These are phyloP conservation scores for Exephanes ischioxanthus DNA, from an alignment of 2,888 invertebrate species.

Conservation along the genomic window DNA sequence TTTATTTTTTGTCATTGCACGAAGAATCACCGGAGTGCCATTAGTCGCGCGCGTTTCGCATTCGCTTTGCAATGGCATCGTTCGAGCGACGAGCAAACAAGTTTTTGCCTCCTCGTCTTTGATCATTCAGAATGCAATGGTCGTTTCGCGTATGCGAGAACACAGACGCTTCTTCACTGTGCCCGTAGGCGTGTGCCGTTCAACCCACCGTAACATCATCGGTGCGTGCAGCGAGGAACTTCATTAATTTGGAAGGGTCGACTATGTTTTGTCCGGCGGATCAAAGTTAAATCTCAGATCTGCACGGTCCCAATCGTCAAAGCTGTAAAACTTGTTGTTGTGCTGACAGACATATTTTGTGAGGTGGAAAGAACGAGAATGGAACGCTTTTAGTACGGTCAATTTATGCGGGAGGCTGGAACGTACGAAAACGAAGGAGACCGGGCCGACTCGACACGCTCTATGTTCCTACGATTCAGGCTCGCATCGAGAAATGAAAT, in stretches of 20 bases:
- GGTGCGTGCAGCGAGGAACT: not conserved
- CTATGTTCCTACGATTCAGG: not conserved
- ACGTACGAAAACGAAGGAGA: not conserved
- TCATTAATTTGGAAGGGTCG: not conserved
- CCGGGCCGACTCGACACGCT: not conserved
- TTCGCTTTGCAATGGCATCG: slow-evolving; percentile 1
- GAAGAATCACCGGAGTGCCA: not conserved
- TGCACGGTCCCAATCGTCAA: not conserved
- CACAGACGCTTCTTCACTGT: not conserved
- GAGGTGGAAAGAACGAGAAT: not conserved
- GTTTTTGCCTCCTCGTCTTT: slow-evolving; percentile 13
- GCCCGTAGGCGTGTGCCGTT: not conserved
- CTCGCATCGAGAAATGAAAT: not conserved
- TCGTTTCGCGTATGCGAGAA: slow-evolving; percentile 3
- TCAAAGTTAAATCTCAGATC: not conserved
- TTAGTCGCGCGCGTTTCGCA: slow-evolving; percentile 14
- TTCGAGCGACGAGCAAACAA: not conserved
- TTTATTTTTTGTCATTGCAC: not conserved
- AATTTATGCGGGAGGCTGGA: not conserved
- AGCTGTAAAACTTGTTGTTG: not conserved
- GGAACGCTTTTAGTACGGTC: not conserved
- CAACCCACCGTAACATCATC: not conserved
- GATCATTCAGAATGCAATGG: slow-evolving; percentile 5
- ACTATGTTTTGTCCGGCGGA: not conserved
- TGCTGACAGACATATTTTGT: not conserved